Conservation (phyloP, 1,140 invertebrate genomes). For the Parapsyche elsis region DNA sequence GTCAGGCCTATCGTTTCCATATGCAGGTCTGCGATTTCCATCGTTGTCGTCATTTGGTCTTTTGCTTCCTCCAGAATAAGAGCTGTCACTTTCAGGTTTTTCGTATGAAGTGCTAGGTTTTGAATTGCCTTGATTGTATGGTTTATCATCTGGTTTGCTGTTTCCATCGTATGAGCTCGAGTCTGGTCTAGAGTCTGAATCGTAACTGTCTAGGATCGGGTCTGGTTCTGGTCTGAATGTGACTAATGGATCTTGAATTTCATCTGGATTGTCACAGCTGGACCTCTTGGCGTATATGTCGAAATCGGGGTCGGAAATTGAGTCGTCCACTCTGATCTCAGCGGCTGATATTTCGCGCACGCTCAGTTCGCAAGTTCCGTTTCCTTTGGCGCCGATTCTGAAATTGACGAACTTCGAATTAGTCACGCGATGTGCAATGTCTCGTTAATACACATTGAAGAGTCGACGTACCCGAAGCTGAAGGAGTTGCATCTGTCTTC, state of each 20-base stretch:
- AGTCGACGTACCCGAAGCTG: constrained; percentile 50
- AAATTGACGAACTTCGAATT: constrained; percentile 53
- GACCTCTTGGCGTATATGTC: constrained; percentile 71
- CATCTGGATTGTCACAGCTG: constrained; percentile 60
- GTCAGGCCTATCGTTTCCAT: neutral
- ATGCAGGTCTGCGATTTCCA: constrained; percentile 6
- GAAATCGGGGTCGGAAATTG: constrained; percentile 69
- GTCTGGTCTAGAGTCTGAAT: neutral
- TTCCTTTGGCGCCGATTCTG: constrained; percentile 72
- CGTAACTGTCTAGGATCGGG: constrained; percentile 35
- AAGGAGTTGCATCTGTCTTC: constrained; percentile 50
- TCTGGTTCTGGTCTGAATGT: constrained; percentile 41
- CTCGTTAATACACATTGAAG: neutral
- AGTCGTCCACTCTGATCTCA: constrained; percentile 59
- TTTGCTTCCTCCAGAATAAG: constrained; percentile 6
- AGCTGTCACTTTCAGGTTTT: no score
- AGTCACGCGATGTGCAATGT: constrained; percentile 17
- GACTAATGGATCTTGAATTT: constrained; percentile 49
- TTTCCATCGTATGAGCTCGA: neutral
- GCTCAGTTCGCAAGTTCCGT: constrained; percentile 71
- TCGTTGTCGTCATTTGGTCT: constrained; percentile 5
- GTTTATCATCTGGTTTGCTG: neutral
- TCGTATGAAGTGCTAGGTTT: neutral
- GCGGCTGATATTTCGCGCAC: constrained; percentile 55
- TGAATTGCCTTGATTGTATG: neutral